These are phyloP conservation scores for Leptopterna dolabrata DNA, from an alignment of 2,888 invertebrate species.

Conservation along the genomic window DNA sequence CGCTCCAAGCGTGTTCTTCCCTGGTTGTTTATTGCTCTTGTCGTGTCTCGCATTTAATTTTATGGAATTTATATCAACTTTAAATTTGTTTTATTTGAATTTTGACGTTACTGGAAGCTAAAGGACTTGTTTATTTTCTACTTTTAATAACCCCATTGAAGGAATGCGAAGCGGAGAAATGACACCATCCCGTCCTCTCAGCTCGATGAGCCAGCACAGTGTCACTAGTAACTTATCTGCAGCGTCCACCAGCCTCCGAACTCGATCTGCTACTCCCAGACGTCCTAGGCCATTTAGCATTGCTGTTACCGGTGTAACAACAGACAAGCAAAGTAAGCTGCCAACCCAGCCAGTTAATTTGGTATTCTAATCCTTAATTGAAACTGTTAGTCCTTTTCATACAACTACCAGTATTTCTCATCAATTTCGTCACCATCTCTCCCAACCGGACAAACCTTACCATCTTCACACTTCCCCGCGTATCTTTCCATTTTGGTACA, in stretches of 20 bases:
- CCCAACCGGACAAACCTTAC: no score
- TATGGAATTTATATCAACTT: neutral
- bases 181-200: slow-evolving; percentile 86
- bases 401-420: no score
- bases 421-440: no score
- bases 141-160: neutral
- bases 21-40: neutral
- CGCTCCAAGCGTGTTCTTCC: neutral
- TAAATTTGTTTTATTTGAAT: neutral
- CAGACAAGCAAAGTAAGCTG: slow-evolving; percentile 49
- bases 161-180: slow-evolving; percentile 72
- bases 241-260: slow-evolving; percentile 69
- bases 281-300: slow-evolving; percentile 85
- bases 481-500: no score
- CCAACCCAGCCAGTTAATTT: neutral
- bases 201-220: slow-evolving; percentile 82
- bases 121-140: neutral
- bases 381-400: neutral
- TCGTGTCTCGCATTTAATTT: no score
- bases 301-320: slow-evolving; percentile 84
- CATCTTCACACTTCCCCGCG: no score
- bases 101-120: neutral
- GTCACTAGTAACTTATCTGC: slow-evolving; percentile 72
- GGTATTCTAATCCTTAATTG: neutral
- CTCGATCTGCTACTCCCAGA: slow-evolving; percentile 74